Conservation (phyloP, 2,113 vertebrate genomes). For the Sceloporus undulatus region DNA sequence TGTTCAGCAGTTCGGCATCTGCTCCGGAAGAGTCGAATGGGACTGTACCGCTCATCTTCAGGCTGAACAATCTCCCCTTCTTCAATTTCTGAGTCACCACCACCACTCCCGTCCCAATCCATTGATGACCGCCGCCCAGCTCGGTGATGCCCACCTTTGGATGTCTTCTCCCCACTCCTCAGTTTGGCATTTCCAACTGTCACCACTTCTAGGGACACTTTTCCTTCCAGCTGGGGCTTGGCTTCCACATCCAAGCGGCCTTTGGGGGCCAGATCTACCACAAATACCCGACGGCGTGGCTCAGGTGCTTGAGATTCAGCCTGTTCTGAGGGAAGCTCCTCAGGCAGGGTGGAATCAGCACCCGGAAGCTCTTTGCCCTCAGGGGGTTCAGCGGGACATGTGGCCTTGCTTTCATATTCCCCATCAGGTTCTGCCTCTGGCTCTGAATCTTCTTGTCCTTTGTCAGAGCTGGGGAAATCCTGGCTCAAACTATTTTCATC, state of each 20-base stretch:
- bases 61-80: constrained; percentile 90
- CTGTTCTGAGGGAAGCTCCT: constrained; percentile 51
- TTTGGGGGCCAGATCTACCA: constrained; percentile 58
- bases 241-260: constrained; percentile 53
- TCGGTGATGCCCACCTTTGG: constrained; percentile 43
- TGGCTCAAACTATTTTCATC: constrained; percentile 81
- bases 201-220: constrained; percentile 75
- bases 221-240: constrained; percentile 69
- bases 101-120: constrained; percentile 44
- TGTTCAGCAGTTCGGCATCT: not conserved
- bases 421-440: not conserved
- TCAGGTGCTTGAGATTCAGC: constrained; percentile 46
- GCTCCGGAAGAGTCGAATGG: constrained; percentile 62
- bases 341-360: constrained; percentile 67
- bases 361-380: constrained; percentile 41
- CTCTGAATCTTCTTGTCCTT: constrained; percentile 47
- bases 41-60: constrained; percentile 72
- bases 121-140: constrained; percentile 46
- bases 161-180: constrained; percentile 37
- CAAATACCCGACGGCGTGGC: constrained; percentile 72
- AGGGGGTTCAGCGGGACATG: constrained; percentile 36
- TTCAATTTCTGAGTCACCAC: constrained; percentile 87
- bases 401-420: not conserved
- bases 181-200: constrained; percentile 54
- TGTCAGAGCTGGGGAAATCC: constrained; percentile 70